These are phyloP conservation scores for Pachycephus smyrnensis DNA, from an alignment of 2,888 invertebrate species.

Conservation along the genomic window DNA sequence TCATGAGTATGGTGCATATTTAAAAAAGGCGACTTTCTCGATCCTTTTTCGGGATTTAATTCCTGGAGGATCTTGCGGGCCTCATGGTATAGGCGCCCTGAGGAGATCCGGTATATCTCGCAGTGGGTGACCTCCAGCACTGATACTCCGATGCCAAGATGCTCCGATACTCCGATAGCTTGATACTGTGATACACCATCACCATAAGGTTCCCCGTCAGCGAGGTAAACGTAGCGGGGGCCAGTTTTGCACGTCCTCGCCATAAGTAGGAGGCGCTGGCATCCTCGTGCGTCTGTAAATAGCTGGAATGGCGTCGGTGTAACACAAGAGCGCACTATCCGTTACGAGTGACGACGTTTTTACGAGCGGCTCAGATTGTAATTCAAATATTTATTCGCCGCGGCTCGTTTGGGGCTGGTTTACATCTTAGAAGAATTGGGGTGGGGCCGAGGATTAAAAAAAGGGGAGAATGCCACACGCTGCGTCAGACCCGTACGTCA, in stretches of 20 bases:
- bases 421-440: constrained; percentile 18
- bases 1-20: constrained; percentile 21
- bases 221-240: background rate
- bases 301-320: constrained; percentile 12
- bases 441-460: constrained; percentile 17
- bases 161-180: background rate
- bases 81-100: constrained; percentile 2
- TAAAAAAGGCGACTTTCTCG: background rate
- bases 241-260: background rate
- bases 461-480: constrained; percentile 45
- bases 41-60: constrained; percentile 11
- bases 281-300: background rate
- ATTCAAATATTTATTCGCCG: constrained; percentile 60
- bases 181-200: constrained; percentile 2
- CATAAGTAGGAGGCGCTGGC: background rate
- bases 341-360: constrained; percentile 62
- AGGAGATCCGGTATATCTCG: constrained; percentile 20
- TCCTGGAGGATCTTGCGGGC: background rate
- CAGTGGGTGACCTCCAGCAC: constrained; percentile 23
- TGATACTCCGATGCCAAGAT: constrained; percentile 1
- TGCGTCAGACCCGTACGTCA: constrained; percentile 61
- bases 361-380: constrained; percentile 59
- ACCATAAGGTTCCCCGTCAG: background rate
- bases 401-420: constrained; percentile 46
- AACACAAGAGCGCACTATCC: constrained; percentile 43